Conservation (phyloP, 2,113 vertebrate genomes). For the Cepphus grylle region DNA sequence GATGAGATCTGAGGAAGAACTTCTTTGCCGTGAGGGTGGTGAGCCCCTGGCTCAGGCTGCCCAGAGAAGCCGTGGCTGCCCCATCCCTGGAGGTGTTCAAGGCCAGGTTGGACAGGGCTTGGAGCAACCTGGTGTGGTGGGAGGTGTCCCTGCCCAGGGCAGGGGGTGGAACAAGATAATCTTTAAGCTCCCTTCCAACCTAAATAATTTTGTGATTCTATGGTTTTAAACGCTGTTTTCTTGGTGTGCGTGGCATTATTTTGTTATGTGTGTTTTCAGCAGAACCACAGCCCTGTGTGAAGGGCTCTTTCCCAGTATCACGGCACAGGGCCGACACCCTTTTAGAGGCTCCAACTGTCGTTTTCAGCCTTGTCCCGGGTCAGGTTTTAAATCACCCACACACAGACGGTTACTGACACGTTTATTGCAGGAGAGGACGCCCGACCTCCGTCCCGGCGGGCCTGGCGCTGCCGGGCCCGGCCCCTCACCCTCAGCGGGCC, state of each 20-base stretch:
- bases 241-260: accelerated
- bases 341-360: accelerated
- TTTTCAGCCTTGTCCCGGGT: accelerated
- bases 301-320: accelerated
- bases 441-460: accelerated
- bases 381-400: background rate
- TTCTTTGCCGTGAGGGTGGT: background rate
- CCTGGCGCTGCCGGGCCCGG: accelerated
- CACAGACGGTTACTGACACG: accelerated
- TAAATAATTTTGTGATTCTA: background rate
- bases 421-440: background rate
- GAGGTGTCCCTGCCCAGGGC: background rate
- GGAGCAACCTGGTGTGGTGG: background rate
- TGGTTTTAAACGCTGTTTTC: accelerated
- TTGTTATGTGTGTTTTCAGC: accelerated
- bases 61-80: background rate
- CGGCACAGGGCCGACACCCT: accelerated
- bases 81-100: background rate
- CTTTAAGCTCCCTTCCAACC: background rate
- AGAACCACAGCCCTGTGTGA: accelerated
- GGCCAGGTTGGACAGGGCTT: background rate
- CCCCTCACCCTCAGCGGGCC: background rate
- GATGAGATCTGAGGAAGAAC: background rate
- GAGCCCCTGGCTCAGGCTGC: background rate
- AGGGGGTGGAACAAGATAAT: too few relatives aligned